Conservation (phyloP, 2,797 vertebrate species). For the Emydoidea blandingii region DNA sequence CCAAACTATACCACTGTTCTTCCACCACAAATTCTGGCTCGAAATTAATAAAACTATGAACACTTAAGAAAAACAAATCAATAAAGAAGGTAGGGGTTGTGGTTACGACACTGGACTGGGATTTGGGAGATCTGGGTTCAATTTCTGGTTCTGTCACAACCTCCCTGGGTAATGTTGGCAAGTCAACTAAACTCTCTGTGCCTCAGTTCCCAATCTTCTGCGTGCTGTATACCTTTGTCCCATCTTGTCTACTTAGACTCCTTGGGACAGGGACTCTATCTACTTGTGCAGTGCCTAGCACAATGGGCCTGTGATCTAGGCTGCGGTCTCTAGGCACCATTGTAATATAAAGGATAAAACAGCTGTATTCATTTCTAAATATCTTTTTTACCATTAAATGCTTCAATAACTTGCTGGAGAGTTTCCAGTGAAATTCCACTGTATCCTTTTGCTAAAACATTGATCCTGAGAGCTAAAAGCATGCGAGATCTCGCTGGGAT, state of each 20-base stretch:
- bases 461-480: conserved; percentile 96
- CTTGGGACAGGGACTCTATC: neutral
- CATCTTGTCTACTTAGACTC: neutral
- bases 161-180: neutral
- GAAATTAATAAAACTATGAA: too few relatives aligned
- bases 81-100: too few relatives aligned
- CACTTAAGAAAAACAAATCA: too few relatives aligned
- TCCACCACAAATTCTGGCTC: too few relatives aligned
- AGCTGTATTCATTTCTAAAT: neutral
- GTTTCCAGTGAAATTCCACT: conserved; percentile 96
- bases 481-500: conserved; percentile 96
- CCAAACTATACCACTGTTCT: too few relatives aligned
- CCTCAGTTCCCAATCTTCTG: neutral
- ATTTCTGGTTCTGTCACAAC: too few relatives aligned
- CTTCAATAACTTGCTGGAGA: conserved; percentile 91
- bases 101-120: neutral
- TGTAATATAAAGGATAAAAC: neutral
- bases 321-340: neutral
- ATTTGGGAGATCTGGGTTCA: neutral
- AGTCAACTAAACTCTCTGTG: neutral
- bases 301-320: neutral
- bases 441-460: conserved; percentile 96
- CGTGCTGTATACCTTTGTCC: neutral
- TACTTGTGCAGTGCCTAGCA: neutral
- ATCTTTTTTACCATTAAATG: conserved; percentile 90